Evolutionary conservation across 2,797 vertebrate genomes (phyloP), one percentile per base, ranked within the genome.

Genomic region (Parotocinclus haroldoi): DNA sequence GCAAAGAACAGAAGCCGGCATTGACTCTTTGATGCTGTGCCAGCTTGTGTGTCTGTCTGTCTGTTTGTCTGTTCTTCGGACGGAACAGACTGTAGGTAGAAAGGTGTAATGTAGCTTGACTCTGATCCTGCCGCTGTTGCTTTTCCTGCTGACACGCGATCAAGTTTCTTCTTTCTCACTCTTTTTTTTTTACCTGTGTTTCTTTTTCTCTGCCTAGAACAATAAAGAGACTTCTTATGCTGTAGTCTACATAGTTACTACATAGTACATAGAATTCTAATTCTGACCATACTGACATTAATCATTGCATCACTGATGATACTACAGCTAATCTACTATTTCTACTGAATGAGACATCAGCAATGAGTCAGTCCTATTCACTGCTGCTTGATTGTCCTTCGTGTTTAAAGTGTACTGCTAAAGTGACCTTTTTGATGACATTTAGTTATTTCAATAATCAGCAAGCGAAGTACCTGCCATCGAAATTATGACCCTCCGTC

Each of bases 371-470:
- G 14, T 40, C 40, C 49, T 60, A 48, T 49, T 19, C 66, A 54
- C 56, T 66, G 58, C 0, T 51, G 42, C 51, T 60, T 40, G 40
- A 53, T 58, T 70, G 53, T 44, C 65, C 62, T 69, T 19, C 14
- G 66, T 66, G 68, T 74, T 71, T 66, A 17, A 74, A 66, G 58
- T 60, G 38, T 14, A 37, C 48, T 19, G 19, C 37, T 16, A 45
- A 46, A 45, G 40, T n/a, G n/a, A 51, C 62, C 51, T 66, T 46
- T 44, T 10, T 36, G 51, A 61, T 54, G 44, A 60, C 58, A 53
- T 69, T 56, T 55, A 44, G 62, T 56, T 53, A 59, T 72, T 72
- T 75, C 58, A 63, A 63, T 67, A 72, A 72, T 78, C 73, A 61
- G 53, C 27, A 55, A 1, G 18, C 49, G 72, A 77, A 62, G 53